Base-by-base conservation (phyloP, 2,797 vertebrate genomes). In the Poliocrania exsul region DNA sequence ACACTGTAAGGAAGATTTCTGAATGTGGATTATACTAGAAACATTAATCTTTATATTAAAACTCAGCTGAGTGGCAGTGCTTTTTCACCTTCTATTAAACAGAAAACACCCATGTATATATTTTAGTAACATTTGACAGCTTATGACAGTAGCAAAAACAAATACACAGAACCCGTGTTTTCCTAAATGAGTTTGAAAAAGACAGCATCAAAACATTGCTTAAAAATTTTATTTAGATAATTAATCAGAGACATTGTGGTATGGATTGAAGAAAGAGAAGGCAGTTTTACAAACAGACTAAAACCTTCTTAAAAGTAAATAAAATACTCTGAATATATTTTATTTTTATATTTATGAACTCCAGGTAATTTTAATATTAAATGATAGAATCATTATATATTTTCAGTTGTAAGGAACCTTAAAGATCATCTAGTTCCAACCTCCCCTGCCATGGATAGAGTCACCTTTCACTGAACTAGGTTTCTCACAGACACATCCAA, bases 41-140 rank as follows among this genome's bases (percentile, higher is more conserved):
- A 61, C 29, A 51, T 19, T 33, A 64, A 51, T 49, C 17, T 33
- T 71, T 84, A 58, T 82, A 91, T 89, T 44, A 80, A 78, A 91
- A 38, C 24, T 57, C 64, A 60, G 3, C 35, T 85, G 60, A 84
- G 79, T 60, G 42, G 2, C 24, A 62, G 20, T 7, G 40, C 8
- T 60, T 94, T 91, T 50, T 82, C 5, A 83, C 60, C 4, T 6
- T 60, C 9, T 40, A 44, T 33, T 78, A 47, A 80, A 82, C 6
- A 86, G 60, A 67, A 46, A 0, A 11, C 4, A 0, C 0, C 1
- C 3, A 9, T 4, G 31, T 17, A 31, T 35, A 50, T 70, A 46
- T 62, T 74, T 93, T 53, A 81, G 31, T 13, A 72, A 1, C 11
- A 69, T 77, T 93, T 90, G 17, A 20, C 29, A 81, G 10, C 3